Evolutionary conservation across 2,797 vertebrate species (phyloP).

Genomic region (Anguilla anguilla): DNA sequence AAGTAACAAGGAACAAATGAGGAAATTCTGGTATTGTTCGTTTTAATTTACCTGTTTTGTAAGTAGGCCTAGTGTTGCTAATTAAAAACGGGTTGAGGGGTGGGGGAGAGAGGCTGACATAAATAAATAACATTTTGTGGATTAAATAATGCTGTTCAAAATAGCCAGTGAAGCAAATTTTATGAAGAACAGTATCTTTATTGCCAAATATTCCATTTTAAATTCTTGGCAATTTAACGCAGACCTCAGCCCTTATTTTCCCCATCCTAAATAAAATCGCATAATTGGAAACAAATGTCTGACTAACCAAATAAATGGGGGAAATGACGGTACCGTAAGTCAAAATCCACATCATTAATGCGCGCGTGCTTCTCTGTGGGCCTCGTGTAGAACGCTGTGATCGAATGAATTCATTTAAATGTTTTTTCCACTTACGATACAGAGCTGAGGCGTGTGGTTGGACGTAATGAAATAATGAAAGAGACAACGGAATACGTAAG

Average conservation of each 20-base stretch:
- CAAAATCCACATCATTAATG: neutral
- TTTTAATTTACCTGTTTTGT: too few species aligned
- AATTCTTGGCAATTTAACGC: neutral
- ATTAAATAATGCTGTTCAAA: neutral
- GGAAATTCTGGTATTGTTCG: neutral
- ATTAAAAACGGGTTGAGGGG: too few species aligned
- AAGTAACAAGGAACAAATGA: neutral
- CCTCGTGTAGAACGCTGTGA: neutral
- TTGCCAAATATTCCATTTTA: conserved; percentile 12
- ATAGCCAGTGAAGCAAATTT: neutral
- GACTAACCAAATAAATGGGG: neutral
- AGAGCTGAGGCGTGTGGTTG: neutral
- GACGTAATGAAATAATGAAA: neutral
- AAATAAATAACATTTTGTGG: neutral
- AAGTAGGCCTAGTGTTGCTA: too few species aligned
- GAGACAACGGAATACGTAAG: neutral
- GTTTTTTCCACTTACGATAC: neutral
- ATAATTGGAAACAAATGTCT: conserved; percentile 25
- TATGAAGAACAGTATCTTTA: neutral
- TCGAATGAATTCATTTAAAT: neutral
- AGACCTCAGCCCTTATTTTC: conserved; percentile 17
- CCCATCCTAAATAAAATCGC: neutral
- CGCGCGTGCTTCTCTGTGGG: neutral
- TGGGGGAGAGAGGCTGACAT: too few species aligned
- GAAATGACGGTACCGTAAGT: neutral